Evolutionary conservation across 2,797 vertebrate genomes (phyloP).

Genomic region (Coccyzus lansbergi): DNA sequence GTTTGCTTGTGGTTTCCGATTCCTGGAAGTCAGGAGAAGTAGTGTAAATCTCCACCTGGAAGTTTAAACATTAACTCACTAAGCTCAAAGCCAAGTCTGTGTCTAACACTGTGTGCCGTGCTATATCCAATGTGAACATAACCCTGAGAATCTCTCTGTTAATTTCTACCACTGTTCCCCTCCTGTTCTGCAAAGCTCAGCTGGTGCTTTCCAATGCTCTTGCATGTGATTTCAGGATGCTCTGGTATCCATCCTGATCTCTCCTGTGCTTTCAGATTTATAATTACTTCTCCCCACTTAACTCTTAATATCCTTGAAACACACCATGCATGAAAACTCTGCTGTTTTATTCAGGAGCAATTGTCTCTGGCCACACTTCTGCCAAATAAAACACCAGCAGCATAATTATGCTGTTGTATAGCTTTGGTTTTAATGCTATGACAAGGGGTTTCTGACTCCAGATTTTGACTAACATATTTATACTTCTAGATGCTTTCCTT

Average conservation of each 20-base stretch:
- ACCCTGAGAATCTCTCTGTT: background rate
- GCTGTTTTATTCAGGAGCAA: background rate
- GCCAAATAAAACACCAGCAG: background rate
- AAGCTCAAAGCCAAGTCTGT: background rate
- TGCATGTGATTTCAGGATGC: background rate
- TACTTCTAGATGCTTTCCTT: constrained; percentile 5
- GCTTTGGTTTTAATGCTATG: background rate
- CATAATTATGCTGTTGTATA: background rate
- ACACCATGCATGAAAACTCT: background rate
- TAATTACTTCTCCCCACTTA: background rate
- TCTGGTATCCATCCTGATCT: background rate
- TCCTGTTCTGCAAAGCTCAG: accelerated
- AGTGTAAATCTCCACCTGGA: background rate
- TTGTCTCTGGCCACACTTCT: background rate
- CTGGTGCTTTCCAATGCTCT: background rate
- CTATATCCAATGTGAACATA: background rate
- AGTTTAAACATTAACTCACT: background rate
- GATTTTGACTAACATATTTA: background rate
- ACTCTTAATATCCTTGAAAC: background rate
- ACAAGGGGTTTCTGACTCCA: background rate
- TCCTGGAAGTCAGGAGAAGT: background rate
- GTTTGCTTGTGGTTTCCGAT: background rate
- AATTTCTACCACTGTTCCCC: background rate
- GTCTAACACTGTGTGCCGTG: background rate
- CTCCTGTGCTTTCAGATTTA: background rate